These are phyloP conservation scores for Dryobotodes eremita DNA, from an alignment of 2,888 invertebrate genomes.

Conservation along the genomic window DNA sequence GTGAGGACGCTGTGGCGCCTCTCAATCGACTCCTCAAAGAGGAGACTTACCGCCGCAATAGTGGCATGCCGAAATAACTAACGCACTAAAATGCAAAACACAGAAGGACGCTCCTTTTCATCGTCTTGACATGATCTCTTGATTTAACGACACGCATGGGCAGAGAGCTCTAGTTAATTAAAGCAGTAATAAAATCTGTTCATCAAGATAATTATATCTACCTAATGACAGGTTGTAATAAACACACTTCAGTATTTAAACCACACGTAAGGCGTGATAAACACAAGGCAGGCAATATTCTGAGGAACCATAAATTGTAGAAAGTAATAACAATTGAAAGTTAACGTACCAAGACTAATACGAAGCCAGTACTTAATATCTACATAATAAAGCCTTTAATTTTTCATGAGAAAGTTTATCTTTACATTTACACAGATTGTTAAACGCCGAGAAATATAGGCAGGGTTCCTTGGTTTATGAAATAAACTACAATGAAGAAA, in stretches of 20 bases:
- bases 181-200: constrained; percentile 21
- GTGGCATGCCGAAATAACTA: no score
- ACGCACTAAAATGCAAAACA: background rate
- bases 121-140: background rate
- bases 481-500: background rate
- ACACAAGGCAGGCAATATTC: constrained; percentile 17
- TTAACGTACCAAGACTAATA: constrained; percentile 64
- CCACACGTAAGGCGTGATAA: constrained; percentile 37
- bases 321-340: constrained; percentile 67
- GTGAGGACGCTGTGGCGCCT: no score
- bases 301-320: constrained; percentile 33
- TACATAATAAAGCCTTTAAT: constrained; percentile 58
- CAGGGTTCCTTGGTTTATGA: constrained; percentile 44
- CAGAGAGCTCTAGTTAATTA: constrained; percentile 24
- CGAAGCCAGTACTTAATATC: constrained; percentile 36
- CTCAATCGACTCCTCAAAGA: no score
- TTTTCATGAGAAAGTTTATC: constrained; percentile 64
- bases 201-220: constrained; percentile 7
- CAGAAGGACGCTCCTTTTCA: no score
- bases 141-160: background rate
- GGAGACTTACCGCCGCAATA: no score
- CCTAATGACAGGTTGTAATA: constrained; percentile 8
- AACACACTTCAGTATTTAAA: constrained; percentile 27
- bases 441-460: constrained; percentile 29
- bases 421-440: constrained; percentile 46